Evolutionary conservation across 2,888 invertebrate species (phyloP), one percentile per base, ranked within the genome.

Genomic region (Trissoscelio sp.): DNA sequence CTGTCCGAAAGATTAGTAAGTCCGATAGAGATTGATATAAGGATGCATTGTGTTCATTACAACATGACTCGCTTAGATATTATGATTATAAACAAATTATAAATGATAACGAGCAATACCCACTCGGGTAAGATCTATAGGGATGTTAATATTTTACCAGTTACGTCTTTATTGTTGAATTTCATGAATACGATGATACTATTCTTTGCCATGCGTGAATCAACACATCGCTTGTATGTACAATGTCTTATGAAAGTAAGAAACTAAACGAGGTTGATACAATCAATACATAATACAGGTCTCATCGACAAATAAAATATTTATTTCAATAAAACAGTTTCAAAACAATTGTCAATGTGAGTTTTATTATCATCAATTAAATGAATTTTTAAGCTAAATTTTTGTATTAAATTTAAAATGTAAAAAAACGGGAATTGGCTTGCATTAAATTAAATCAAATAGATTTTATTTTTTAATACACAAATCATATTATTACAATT

Each of bases 31-130:
- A 9, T 24, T 24, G 20, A 70, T 39, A 39, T 28, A 42, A 64
- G 58, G 81, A 82, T 79, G 75, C 82, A 74, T 82, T 86, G 86
- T 84, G 86, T 86, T 86, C 84, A 86, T 73, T 82, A 60, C 74
- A 78, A 83, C 79, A 67, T 80, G 79, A 81, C 82, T 82, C 28
- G 74, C 70, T 69, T 84, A 84, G 82, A 84, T 80, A 81, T 85
- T 84, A 83, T 79, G 72, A 80, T 28, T 69, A 39, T 83, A 84
- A 66, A 22, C 51, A 73, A 22, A 55, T 34, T 58, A 12, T 62
- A 62, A 24, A 55, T 34, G 34, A 20, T 62, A 62, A 24, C 46
- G 55, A 78, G 12, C 39, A 42, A 57, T 69, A 48, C 62, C 60
- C 28, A 48, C 20, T 48, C 16, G 44, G 24, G 20, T 48, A 14